Percentiles rank a stretch among this genome's conserved stretches.
These are phyloP conservation scores for Micoletzkya japonica DNA, from an alignment of 2,888 invertebrate genomes.

Conservation along the genomic window DNA sequence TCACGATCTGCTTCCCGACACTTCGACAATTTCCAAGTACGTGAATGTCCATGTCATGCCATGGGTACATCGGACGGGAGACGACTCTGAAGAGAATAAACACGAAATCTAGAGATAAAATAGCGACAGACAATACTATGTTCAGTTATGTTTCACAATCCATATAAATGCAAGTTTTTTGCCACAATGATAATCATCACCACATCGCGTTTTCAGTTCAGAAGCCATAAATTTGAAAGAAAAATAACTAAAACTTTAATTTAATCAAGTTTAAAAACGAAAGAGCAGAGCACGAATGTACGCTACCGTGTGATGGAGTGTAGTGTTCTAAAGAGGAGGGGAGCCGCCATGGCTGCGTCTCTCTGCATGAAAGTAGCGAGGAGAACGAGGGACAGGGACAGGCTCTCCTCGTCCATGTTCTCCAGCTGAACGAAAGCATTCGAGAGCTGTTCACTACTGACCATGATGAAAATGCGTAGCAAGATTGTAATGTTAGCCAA, in stretches of 20 bases:
- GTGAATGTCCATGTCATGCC: conserved; percentile 70
- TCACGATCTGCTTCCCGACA: conserved; percentile 92
- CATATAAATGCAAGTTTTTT: neutral
- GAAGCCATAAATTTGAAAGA: no score
- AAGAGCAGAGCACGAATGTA: no score
- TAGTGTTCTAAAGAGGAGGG: conserved; percentile 86
- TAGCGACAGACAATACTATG: no score
- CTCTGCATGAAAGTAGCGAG: conserved; percentile 93
- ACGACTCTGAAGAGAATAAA: conserved; percentile 47
- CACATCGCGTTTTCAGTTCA: no score
- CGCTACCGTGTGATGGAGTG: conserved; percentile 86
- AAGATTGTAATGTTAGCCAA: no score
- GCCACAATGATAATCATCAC: no score
- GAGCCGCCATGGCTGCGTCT: conserved; percentile 89
- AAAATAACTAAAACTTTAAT: no score
- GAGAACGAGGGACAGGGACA: conserved; percentile 81
- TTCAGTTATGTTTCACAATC: neutral
- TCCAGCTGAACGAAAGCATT: no score
- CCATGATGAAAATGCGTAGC: no score
- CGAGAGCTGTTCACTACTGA: no score
- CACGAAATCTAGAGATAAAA: no score
- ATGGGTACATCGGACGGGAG: conserved; percentile 59
- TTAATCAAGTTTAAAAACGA: no score
- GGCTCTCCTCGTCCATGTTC: conserved; percentile 92
- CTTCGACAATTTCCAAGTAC: conserved; percentile 91